Conservation (phyloP, 2,797 vertebrate genomes). For the Rhinella marina region DNA sequence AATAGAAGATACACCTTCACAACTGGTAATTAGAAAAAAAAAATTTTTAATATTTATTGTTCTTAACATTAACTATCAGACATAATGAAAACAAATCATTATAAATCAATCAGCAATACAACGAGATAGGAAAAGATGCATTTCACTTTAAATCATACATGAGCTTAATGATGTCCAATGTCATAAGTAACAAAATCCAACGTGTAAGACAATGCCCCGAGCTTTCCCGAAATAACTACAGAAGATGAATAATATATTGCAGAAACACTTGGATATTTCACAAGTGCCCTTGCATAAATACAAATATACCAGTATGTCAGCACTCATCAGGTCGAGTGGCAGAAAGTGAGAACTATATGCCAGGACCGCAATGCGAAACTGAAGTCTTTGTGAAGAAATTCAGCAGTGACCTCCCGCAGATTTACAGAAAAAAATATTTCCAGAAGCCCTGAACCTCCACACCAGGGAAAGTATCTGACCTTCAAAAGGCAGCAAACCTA, state of each 20-base stretch:
- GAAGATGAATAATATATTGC: slow-evolving; percentile 56
- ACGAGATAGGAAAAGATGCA: slow-evolving; percentile 68
- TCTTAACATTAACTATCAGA: slow-evolving; percentile 73
- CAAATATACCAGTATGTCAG: slow-evolving; percentile 13
- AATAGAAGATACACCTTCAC: not conserved
- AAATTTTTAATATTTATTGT: slow-evolving; percentile 22
- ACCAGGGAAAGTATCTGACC: not conserved
- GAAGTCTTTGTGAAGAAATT: not conserved
- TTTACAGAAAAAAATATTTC: not conserved
- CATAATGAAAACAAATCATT: slow-evolving; percentile 71
- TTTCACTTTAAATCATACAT: slow-evolving; percentile 63
- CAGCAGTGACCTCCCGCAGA: not conserved
- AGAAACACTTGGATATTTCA: slow-evolving; percentile 62
- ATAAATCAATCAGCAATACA: slow-evolving; percentile 68
- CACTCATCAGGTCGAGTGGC: slow-evolving; percentile 14
- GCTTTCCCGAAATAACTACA: slow-evolving; percentile 61
- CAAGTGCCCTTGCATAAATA: slow-evolving; percentile 29
- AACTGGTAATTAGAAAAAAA: slow-evolving; percentile 67
- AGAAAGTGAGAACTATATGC: not conserved
- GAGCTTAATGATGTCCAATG: slow-evolving; percentile 62
- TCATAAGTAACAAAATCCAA: slow-evolving; percentile 55
- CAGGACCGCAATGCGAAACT: slow-evolving; percentile 2
- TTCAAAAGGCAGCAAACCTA: not conserved
- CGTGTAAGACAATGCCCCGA: slow-evolving; percentile 25
- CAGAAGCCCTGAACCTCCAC: not conserved